These are phyloP conservation scores for Bathynomus jamesi DNA, from an alignment of 1,140 invertebrate genomes.

Conservation along the genomic window DNA sequence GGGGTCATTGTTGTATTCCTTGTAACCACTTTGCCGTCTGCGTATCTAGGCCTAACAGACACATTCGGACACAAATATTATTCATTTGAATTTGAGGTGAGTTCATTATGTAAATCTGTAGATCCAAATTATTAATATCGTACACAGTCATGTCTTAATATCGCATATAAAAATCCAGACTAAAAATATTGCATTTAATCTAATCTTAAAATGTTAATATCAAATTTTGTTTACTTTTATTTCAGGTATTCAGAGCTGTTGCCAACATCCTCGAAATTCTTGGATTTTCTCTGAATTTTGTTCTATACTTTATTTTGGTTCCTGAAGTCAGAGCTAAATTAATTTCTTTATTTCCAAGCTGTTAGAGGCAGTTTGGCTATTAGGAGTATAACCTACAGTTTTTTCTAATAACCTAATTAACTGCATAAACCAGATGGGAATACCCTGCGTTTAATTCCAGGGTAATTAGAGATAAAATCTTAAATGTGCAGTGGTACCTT, in stretches of 20 bases:
- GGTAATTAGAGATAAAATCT: too few relatives aligned
- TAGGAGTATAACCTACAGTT: too few relatives aligned
- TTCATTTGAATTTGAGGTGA: constrained; percentile 26
- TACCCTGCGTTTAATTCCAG: too few relatives aligned
- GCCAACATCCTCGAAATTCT: constrained; percentile 30
- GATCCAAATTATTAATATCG: too few relatives aligned
- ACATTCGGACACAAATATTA: constrained; percentile 13
- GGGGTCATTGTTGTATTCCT: constrained; percentile 29
- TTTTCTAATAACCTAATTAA: too few relatives aligned
- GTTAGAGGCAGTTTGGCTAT: neutral
- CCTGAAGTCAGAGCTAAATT: neutral
- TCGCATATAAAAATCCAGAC: too few relatives aligned
- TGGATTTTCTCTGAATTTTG: constrained; percentile 28
- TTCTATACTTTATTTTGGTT: constrained; percentile 32
- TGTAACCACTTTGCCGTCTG: constrained; percentile 24
- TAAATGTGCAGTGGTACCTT: too few relatives aligned
- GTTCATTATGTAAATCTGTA: constrained; percentile 14
- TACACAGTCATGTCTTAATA: too few relatives aligned
- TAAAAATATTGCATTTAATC: too few relatives aligned
- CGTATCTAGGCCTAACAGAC: constrained; percentile 25
- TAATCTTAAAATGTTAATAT: too few relatives aligned
- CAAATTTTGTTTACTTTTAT: too few relatives aligned
- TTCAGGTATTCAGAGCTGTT: constrained; percentile 28
- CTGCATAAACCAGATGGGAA: too few relatives aligned
- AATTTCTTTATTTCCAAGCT: neutral